Percentiles rank a stretch among this genome's conserved stretches.
Conservation (phyloP, 2,888 invertebrate species). For the Cantharis rufa region DNA sequence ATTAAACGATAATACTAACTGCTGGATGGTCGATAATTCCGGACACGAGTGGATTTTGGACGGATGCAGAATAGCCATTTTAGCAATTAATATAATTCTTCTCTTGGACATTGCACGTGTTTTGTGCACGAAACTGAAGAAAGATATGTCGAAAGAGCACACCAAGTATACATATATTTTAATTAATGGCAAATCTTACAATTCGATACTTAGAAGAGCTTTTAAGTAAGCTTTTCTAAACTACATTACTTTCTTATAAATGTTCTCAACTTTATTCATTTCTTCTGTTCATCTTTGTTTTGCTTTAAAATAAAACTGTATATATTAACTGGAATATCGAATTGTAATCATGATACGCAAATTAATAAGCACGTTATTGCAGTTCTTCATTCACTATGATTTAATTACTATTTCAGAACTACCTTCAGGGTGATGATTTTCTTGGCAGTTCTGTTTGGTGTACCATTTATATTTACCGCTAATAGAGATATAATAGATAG, state of each 20-base stretch:
- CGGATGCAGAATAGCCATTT: constrained; percentile 62
- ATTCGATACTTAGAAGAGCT: constrained; percentile 13
- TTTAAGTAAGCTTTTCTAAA: constrained; percentile 17
- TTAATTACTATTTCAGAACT: constrained; percentile 54
- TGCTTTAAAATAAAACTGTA: not conserved
- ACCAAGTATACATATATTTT: constrained; percentile 28
- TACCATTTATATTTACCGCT: constrained; percentile 68
- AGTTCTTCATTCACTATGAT: not conserved
- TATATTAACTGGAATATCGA: not conserved
- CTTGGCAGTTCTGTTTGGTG: constrained; percentile 71
- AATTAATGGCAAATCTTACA: constrained; percentile 21
- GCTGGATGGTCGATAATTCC: constrained; percentile 65
- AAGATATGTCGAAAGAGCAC: constrained; percentile 57
- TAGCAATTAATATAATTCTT: constrained; percentile 63
- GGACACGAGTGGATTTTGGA: constrained; percentile 67
- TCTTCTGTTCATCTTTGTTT: not conserved
- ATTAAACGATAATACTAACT: constrained; percentile 58
- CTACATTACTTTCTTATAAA: not conserved
- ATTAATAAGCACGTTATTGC: not conserved
- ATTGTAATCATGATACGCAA: not conserved
- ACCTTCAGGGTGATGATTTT: constrained; percentile 69
- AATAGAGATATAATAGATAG: constrained; percentile 59
- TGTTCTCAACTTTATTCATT: not conserved
- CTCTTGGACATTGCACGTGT: constrained; percentile 69
- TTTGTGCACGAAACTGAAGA: constrained; percentile 65